These are phyloP conservation scores for Ariolimax columbianus DNA, from an alignment of 2,888 invertebrate species.

Conservation along the genomic window DNA sequence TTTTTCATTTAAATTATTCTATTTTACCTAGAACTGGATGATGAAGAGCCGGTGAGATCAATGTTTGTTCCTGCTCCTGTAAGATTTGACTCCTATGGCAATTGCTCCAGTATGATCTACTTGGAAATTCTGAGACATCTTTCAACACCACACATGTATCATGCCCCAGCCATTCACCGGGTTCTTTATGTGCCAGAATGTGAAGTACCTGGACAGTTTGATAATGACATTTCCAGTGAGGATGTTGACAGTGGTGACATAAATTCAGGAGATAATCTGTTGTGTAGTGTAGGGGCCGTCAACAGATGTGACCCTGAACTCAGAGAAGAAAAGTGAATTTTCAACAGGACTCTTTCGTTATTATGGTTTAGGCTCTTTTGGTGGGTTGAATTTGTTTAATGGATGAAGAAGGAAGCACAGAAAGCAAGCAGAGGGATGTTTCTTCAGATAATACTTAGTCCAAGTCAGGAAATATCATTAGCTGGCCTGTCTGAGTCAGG, in stretches of 20 bases:
- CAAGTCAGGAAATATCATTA: too few relatives aligned
- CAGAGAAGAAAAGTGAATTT: neutral
- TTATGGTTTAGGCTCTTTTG: neutral
- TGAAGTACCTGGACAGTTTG: constrained; percentile 33
- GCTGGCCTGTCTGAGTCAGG: too few relatives aligned
- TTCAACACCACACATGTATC: constrained; percentile 24
- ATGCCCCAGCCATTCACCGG: constrained; percentile 4
- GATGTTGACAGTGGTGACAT: neutral
- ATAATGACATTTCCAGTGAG: constrained; percentile 1
- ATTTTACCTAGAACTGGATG: constrained; percentile 32
- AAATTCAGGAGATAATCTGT: neutral
- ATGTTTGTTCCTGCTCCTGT: constrained; percentile 4
- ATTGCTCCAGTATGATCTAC: neutral
- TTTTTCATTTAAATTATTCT: too few relatives aligned
- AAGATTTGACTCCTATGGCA: constrained; percentile 10
- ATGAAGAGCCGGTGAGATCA: neutral
- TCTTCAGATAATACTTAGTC: too few relatives aligned
- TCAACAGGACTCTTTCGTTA: neutral
- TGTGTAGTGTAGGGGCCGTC: neutral
- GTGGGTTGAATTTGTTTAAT: neutral
- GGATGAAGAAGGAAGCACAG: too few relatives aligned
- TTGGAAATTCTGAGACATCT: neutral
- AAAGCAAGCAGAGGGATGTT: too few relatives aligned
- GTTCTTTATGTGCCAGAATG: neutral
- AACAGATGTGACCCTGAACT: neutral